Base-by-base conservation (phyloP, 2,797 vertebrate species). In the Hypotaenidia philippensis region DNA sequence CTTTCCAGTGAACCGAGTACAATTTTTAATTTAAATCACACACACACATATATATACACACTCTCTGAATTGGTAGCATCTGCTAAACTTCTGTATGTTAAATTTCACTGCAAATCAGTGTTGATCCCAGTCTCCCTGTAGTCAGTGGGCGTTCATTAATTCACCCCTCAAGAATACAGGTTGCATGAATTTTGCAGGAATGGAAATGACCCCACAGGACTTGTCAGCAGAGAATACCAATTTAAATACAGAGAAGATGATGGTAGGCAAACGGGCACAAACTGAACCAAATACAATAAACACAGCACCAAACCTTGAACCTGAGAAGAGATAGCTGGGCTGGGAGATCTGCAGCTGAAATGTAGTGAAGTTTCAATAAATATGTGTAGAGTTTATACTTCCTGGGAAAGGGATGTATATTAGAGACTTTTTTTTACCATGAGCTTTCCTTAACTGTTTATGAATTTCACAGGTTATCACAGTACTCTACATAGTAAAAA, bases 401-500 rank as follows among this genome's bases (percentile, higher is more conserved):
- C 26, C 49, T 22, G 52, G n/a, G 29, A 79, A 87, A 90, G 16
- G 8, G 16, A 52, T 6, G 6, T 38, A 72, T 71, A 77, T 55
- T 56, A 90, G 86, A 83, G 40, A n/a, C 49, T 32, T 47, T 27
- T 63, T 31, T 71, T 88, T 49, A 59, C 21, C 60, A 31, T 52
- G 15, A 29, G 2, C 26, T 88, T 94, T 69, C 65, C 47, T 69
- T 63, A 77, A 85, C 71, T 85, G 44, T 93, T 92, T 78, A 78
- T 75, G 32, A 80, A 80, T 94, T 94, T 77, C 50, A 95, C 87
- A 97, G 63, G 68, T 95, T 94, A 90, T 71, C 22, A 6, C 19
- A 2, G 16, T 13, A 34, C 65, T 89, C 65, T 45, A 32, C 75
- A 76, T 92, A 87, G 85, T 64, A 90, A 96, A 82, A 79, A 72